Base-by-base conservation (phyloP, 2,797 vertebrate genomes). In the Capromys pilorides region DNA sequence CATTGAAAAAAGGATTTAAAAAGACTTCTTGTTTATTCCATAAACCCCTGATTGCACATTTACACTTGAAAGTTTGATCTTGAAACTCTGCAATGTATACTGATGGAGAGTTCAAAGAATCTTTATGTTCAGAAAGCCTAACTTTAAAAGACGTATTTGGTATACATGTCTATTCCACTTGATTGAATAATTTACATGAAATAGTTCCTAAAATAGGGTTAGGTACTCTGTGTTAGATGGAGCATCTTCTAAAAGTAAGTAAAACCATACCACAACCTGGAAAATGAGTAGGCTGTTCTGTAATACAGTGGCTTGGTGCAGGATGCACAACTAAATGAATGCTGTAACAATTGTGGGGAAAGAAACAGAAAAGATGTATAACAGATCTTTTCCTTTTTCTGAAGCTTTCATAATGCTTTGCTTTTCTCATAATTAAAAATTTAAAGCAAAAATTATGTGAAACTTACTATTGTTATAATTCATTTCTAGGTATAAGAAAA, bases 1-100 rank as follows among this genome's bases (percentile, higher is more conserved):
- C 19, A 2, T 67, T 95, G 96, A 86, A 96, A 95, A 96, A 96
- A 88, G 86, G 45, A 79, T 95, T 97, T 91, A 84, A 92, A 90
- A 94, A 84, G 67, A 51, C 11, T 21, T 97, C 86, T 96, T 95
- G 97, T 97, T 96, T 97, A 94, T 94, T 95, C 61, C 69, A 82
- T 96, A 97, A 90, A 66, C 88, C 88, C 80, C 39, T 88, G 95
- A 57, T 97, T 94, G 91, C 95, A 80, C 64, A 90, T 84, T 96
- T 95, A 80, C 18, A 86, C 62, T 88, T 97, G 86, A 86, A 33
- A 19, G 91, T 97, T 95, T 95, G 73, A 92, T 88, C 88, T 66
- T 84, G 96, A 94, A 96, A 82, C 90, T 79, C 59, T 67, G 31
- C 36, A 64, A 0, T 31, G 1, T 92, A 9, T 62, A 28, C 83